Conservation (phyloP, 2,888 invertebrate genomes). For the Andrena hattorfiana region DNA sequence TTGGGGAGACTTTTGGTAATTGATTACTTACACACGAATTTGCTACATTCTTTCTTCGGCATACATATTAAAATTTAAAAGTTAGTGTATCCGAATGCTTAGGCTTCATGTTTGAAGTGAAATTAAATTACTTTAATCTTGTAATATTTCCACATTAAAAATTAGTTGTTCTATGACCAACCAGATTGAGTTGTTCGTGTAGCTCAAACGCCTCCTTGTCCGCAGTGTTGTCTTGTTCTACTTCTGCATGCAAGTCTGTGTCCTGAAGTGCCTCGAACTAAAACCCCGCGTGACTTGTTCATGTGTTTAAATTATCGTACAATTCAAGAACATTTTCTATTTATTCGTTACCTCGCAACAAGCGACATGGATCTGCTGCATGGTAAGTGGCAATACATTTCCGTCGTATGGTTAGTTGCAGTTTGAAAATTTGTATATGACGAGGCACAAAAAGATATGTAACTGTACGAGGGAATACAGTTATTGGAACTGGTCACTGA, state of each 20-base stretch:
- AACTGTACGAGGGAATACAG: not conserved
- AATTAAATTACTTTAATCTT: not conserved
- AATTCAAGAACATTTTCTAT: conserved; percentile 30
- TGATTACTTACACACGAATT: conserved; percentile 4
- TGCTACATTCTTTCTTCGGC: not conserved
- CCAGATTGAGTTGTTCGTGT: conserved; percentile 83
- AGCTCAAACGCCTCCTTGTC: conserved; percentile 82
- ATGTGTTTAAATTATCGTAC: conserved; percentile 35
- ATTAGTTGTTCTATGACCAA: conserved; percentile 80
- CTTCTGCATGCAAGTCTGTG: conserved; percentile 82
- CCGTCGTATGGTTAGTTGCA: conserved; percentile 44
- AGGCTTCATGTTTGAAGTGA: not conserved
- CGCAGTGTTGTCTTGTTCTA: conserved; percentile 79
- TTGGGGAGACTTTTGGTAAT: not conserved
- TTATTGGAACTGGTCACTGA: not conserved
- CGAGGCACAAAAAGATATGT: not conserved
- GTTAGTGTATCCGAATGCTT: not conserved
- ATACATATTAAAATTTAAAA: not conserved
- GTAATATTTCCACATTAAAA: conserved; percentile 36
- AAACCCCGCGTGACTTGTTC: conserved; percentile 78
- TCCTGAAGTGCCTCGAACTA: conserved; percentile 84
- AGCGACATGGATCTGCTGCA: conserved; percentile 42
- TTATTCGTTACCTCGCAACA: conserved; percentile 40
- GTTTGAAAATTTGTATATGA: not conserved
- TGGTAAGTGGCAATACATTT: conserved; percentile 33